Percentiles rank a stretch among this genome's conserved stretches.
These are phyloP conservation scores for Onychorhynchus coronatus DNA, from an alignment of 2,113 vertebrate genomes.

Conservation along the genomic window DNA sequence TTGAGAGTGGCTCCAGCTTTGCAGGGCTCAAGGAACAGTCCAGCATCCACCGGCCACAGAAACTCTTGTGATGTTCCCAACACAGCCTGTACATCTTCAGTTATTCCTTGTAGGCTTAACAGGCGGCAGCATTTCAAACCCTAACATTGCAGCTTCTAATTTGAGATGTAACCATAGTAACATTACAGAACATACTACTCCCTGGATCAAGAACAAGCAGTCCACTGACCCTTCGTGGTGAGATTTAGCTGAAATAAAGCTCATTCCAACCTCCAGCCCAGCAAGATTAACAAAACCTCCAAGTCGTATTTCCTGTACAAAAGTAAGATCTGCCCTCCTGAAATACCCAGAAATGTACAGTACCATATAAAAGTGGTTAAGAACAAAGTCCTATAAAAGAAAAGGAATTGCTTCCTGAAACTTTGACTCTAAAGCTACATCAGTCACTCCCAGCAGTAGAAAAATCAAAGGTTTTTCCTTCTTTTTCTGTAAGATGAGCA, in stretches of 20 bases:
- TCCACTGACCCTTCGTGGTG: neutral
- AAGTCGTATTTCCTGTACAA: neutral
- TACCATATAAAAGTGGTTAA: neutral
- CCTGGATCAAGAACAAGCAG: slow-evolving; percentile 12
- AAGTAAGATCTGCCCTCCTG: neutral
- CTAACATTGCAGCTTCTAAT: slow-evolving; percentile 11
- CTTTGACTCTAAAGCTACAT: neutral
- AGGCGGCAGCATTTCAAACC: slow-evolving; percentile 31
- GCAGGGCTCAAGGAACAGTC: neutral
- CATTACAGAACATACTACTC: slow-evolving; percentile 11
- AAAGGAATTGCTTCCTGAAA: neutral
- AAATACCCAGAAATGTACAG: neutral
- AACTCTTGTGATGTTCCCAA: neutral
- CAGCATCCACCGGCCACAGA: fast-evolving
- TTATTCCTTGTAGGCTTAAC: neutral
- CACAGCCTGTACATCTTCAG: neutral
- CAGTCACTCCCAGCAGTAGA: neutral
- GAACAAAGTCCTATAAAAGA: neutral
- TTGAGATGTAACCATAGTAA: slow-evolving; percentile 46
- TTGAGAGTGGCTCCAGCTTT: neutral
- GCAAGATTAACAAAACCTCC: neutral
- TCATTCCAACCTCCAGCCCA: neutral
- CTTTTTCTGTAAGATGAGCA: neutral
- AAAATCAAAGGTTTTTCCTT: neutral
- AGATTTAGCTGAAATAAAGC: neutral